Base-by-base conservation (phyloP, 2,888 invertebrate species). In the Oligia fasciuncula region DNA sequence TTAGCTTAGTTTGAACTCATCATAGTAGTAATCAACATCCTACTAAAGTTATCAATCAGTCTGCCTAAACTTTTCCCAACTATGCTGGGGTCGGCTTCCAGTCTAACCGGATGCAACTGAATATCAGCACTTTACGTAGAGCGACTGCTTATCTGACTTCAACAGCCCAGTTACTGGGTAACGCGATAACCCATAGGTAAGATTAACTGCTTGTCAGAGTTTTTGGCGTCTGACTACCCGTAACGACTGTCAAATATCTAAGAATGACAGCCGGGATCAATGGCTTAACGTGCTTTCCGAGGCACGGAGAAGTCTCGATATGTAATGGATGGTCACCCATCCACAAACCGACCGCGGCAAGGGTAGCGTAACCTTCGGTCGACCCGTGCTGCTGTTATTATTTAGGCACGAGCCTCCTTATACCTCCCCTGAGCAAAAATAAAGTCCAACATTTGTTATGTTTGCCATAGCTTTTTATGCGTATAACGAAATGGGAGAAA, bases 391-490 rank as follows among this genome's bases (percentile, higher is more conserved):
- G 62, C 62, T 14, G 11, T 60, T n/a, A 60, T 60, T 4, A n/a
- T 60, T 60, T 14, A n/a, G 11, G n/a, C 60, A 60, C 11, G 60
- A 14, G 5, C 13, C n/a, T 2, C 19, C 54, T 54, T 57, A 57
- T 11, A 57, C 6, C 8, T 8, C 14, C 29, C 63, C 17, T n/a
- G 9, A 49, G 9, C 13, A 40, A 54, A 60, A 51, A 40, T 19
- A 43, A 40, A 3, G 4, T 43, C 35, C 35, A 68, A 72, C 46
- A 69, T 62, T 74, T 69, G 51, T 43, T 13, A 54, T 62, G 63
- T 73, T 67, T 76, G 66, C n/a, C 40, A 62, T 13, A 23, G 40
- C 5, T 68, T 73, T 85, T 83, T 77, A 83, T 72, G 57, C 23
- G 35, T 69, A 13, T 69, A 76, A 76, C 71, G 57, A 69, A 77